Evolutionary conservation across 2,113 vertebrate genomes (phyloP), one percentile per base, ranked within the genome.

Genomic region (Eretmochelys imbricata): DNA sequence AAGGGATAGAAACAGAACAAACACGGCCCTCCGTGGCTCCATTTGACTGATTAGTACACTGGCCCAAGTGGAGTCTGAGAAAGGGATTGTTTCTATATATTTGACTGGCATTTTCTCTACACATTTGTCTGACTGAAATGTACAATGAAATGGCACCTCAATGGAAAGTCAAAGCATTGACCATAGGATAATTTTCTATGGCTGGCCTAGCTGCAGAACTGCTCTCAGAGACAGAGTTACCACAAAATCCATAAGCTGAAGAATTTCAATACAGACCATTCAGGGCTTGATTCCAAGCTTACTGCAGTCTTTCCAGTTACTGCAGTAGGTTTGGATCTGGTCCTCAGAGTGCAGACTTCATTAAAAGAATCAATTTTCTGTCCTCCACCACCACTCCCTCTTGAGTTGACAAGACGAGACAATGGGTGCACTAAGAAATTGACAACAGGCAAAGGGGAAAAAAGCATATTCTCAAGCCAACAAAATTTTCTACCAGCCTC

Each of bases 1-100:
- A 94, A 95, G 90, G 85, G 85, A 93, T 53, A 96, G 95, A 97
- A 97, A 91, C 65, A 95, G 94, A 95, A 94, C 85, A 97, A 97
- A 97, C 53, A 82, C 94, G 50, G 87, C 49, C 54, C 92, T 91
- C 75, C 31, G 59, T n/a, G 7, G 1, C 6, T n/a, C 31, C 84
- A 84, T 79, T 93, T 65, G 29, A 65, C 89, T 96, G 89, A 87
- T 51, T 85, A 89, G 38, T 48, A 65, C 9, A 7, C 42, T 17
- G 10, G 59, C 91, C 85, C 78, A 90, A 84, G 25, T 80, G 85
- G 72, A 84, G 65, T 57, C 80, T 92, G 42, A 82, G 31, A 84
- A 95, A 95, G 84, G 10, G 38, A 88, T 80, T 82, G 55, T 65
- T 92, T 93, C 89, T 27, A 5, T 12, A 84, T 5, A 53, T n/a